Percentiles rank a stretch among this genome's conserved stretches.
Evolutionary conservation across 2,797 vertebrate genomes (phyloP).

Genomic region (Natrix natrix): DNA sequence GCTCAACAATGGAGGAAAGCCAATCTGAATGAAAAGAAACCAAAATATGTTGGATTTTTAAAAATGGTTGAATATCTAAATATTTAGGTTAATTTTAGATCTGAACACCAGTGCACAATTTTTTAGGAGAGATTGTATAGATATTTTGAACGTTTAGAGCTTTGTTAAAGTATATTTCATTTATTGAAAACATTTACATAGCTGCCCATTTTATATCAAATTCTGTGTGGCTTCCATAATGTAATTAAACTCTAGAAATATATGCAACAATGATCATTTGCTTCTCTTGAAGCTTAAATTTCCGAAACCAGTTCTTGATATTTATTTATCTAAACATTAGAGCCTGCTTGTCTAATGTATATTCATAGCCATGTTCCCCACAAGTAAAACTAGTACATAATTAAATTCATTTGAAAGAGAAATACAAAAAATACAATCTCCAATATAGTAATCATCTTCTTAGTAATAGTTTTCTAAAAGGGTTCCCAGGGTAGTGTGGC

Average conservation of each 20-base stretch:
- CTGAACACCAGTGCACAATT: not conserved
- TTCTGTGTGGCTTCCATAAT: not conserved
- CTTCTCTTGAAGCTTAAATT: not conserved
- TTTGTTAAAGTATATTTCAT: not conserved
- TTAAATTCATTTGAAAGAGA: not conserved
- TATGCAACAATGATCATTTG: not conserved
- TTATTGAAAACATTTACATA: not conserved
- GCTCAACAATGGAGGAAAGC: conserved; percentile 93
- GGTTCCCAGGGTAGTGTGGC: not conserved
- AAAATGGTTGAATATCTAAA: conserved; percentile 22
- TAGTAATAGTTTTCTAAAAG: not conserved
- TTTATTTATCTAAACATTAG: not conserved
- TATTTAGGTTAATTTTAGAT: not conserved
- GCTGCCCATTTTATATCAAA: not conserved
- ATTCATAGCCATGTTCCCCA: not conserved
- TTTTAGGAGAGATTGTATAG: not conserved
- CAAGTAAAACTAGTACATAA: not conserved
- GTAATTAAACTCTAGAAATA: not conserved
- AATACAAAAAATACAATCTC: not conserved
- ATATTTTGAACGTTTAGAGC: not conserved
- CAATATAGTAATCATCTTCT: not conserved
- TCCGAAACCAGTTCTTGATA: not conserved
- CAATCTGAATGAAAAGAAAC: conserved; percentile 76
- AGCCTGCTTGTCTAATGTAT: not conserved
- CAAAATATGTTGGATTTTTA: conserved; percentile 21